Evolutionary conservation across 2,113 vertebrate genomes (phyloP).

Genomic region (Phylloscopus trochiloides): DNA sequence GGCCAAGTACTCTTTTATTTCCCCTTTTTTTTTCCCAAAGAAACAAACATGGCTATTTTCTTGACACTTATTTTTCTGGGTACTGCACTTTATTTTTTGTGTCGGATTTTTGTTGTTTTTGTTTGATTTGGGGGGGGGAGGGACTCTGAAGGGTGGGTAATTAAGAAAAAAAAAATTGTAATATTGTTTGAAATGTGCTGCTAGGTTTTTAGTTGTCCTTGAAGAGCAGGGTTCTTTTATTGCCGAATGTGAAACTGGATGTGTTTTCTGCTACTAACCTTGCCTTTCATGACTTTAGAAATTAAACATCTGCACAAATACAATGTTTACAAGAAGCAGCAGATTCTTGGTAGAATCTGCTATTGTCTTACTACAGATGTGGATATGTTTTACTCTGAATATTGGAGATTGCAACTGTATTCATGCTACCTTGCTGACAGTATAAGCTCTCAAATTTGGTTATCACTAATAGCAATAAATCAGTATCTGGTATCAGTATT

Average conservation of each 20-base stretch:
- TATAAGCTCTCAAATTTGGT: constrained; percentile 71
- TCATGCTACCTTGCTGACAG: constrained; percentile 66
- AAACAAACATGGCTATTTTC: constrained; percentile 78
- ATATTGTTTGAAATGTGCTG: constrained; percentile 77
- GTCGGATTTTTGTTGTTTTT: constrained; percentile 58
- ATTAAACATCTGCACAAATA: constrained; percentile 78
- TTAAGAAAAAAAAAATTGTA: constrained; percentile 69
- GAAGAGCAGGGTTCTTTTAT: constrained; percentile 69
- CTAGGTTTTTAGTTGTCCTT: constrained; percentile 71
- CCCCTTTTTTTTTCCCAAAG: constrained; percentile 1
- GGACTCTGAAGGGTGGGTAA: constrained; percentile 55
- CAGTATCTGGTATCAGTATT: constrained; percentile 69
- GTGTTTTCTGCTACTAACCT: constrained; percentile 77
- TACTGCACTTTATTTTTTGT: constrained; percentile 93
- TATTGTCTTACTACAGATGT: constrained; percentile 69
- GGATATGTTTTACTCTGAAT: constrained; percentile 61
- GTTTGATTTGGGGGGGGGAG: not conserved
- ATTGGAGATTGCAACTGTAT: constrained; percentile 65
- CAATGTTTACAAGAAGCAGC: constrained; percentile 77
- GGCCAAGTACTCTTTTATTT: constrained; percentile 49
- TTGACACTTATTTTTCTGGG: constrained; percentile 84
- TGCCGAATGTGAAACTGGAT: constrained; percentile 77
- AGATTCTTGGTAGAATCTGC: constrained; percentile 73
- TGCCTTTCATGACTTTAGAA: constrained; percentile 77
- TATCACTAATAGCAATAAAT: constrained; percentile 80